Evolutionary conservation across 2,113 vertebrate genomes (phyloP).

Genomic region (Nothoprocta pentlandii): DNA sequence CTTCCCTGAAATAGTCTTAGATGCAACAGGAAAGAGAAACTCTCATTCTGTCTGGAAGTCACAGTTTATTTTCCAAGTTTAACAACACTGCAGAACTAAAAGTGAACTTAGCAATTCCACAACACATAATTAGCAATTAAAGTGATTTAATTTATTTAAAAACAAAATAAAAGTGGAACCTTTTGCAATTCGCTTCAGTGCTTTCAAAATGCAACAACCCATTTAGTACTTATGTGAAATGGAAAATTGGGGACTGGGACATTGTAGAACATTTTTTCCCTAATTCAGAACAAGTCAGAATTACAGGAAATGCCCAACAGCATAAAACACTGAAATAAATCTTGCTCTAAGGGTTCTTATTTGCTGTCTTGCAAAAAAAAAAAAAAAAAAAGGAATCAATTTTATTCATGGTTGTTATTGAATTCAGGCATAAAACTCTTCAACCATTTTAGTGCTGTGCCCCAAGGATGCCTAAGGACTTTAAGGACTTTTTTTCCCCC

Average conservation of each 20-base stretch:
- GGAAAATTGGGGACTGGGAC: conserved; percentile 46
- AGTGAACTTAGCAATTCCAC: conserved; percentile 39
- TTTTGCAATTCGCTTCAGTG: conserved; percentile 45
- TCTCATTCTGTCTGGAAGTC: not conserved
- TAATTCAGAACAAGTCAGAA: conserved; percentile 69
- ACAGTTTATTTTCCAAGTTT: conserved; percentile 2
- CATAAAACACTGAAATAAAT: conserved; percentile 67
- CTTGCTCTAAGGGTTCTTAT: conserved; percentile 48
- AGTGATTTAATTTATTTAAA: conserved; percentile 51
- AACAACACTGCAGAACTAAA: not conserved
- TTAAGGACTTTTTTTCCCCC: not conserved
- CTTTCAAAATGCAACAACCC: conserved; percentile 40
- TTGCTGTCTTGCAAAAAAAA: conserved; percentile 41
- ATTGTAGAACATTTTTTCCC: conserved; percentile 28
- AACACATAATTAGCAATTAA: conserved; percentile 37
- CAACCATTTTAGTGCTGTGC: conserved; percentile 35
- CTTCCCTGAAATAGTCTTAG: not conserved
- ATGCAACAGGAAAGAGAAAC: not conserved
- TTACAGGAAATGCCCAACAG: conserved; percentile 64
- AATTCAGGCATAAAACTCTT: conserved; percentile 60
- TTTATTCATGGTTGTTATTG: conserved; percentile 56
- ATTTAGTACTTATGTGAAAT: conserved; percentile 38
- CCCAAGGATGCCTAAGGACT: conserved; percentile 25
- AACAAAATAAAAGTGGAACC: conserved; percentile 48
- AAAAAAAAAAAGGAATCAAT: not conserved